Percentiles rank a stretch among this genome's conserved stretches.
These are phyloP conservation scores for Rhabdornis inornatus DNA, from an alignment of 2,113 vertebrate genomes.

Conservation along the genomic window DNA sequence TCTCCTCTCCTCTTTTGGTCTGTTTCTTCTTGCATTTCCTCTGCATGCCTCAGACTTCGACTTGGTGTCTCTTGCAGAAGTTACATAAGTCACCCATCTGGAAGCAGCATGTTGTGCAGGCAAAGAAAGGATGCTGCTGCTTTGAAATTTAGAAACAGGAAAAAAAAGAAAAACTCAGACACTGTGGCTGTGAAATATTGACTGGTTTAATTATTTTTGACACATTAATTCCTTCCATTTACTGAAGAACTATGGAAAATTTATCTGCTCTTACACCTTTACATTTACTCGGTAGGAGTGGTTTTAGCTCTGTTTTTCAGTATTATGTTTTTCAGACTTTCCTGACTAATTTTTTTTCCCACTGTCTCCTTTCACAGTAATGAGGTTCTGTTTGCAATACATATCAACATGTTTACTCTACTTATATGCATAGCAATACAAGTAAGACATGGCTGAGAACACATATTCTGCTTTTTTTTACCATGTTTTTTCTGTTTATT, in stretches of 20 bases:
- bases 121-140: not conserved
- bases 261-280: not conserved
- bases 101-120: conserved; percentile 27
- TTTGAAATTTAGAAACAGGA: not conserved
- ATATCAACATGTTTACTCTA: not conserved
- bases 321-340: not conserved
- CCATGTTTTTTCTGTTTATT: not conserved
- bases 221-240: not conserved
- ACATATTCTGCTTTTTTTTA: not conserved
- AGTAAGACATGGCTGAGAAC: not conserved
- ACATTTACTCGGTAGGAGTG: not conserved
- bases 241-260: not conserved
- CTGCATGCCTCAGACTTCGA: not conserved
- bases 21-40: conserved; percentile 39
- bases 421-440: not conserved
- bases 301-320: not conserved
- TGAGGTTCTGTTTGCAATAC: not conserved
- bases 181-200: not conserved
- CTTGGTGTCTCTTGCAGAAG: not conserved
- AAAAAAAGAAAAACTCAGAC: not conserved
- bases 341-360: not conserved
- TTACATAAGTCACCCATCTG: conserved; percentile 47
- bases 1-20: conserved; percentile 2
- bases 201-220: not conserved
- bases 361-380: not conserved